Base-by-base conservation (phyloP, 2,888 invertebrate species). In the Pherbina coryleti region DNA sequence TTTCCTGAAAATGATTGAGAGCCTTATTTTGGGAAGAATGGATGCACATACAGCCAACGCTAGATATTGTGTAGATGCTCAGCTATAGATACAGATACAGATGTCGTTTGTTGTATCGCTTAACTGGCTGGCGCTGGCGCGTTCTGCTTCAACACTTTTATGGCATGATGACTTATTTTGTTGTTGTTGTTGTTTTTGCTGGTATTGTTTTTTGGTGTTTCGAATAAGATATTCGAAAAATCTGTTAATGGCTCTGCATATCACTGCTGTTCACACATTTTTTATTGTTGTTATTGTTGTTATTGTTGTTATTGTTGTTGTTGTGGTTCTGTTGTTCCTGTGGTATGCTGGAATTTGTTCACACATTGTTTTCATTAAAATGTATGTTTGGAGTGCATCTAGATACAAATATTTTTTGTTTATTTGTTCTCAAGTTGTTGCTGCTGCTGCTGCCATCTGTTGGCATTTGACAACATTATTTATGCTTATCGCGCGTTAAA, bases 361-460 rank as follows among this genome's bases (percentile, higher is more conserved):
- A 87, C 87, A 87, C 87, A 87, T 87, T 87, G 87, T 87, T 84
- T 88, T 87, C 88, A 87, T 87, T 87, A 87, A 86, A 82, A 83
- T 82, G 14, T 9, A 49, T 75, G 73, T 55, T 7, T 57, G 71
- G 55, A 55, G 57, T 34, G 53, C 14, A 44, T 17, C 49, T 9
- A 11, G 69, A 3, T 51, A 28, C n/a, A 67, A 9, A 70, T n/a
- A 67, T 62, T 62, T 55, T 77, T 53, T 69, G 60, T 71, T 28
- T 66, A 57, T 57, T 74, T 72, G 17, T 66, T 75, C 55, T 66
- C n/a, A 37, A 76, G 49, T 76, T 37, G 73, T 71, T 57, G 64
- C 62, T 22, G 25, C 49, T 49, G 28, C 17, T 74, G 51, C 34
- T 53, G 53, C 66, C 75, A 75, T 75, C 75, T 87, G 87, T 84